phyloP scores from a whole-genome alignment of 30 jellyfish, hydroid and myxozoan species.

The Aurelia coerulea region DNA sequence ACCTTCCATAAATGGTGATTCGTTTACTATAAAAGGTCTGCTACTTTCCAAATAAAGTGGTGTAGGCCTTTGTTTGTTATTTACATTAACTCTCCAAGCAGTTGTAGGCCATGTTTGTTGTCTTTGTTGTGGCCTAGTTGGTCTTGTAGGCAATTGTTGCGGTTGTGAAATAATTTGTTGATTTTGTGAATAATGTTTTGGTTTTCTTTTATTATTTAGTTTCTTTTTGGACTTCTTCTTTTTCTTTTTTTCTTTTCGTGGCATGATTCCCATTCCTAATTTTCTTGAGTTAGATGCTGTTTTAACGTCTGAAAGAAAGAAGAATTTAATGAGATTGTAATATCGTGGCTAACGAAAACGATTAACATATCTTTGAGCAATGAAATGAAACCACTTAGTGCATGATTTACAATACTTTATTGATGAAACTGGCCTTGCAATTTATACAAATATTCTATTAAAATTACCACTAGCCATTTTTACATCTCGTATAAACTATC shows the following conservation, averaged over 20 bases:
- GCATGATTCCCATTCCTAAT: constrained; percentile 41
- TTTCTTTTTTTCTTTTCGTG: not conserved
- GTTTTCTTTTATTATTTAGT: not conserved
- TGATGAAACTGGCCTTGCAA: too few species aligned
- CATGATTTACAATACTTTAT: too few species aligned
- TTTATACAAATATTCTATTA: too few species aligned
- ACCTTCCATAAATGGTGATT: constrained; percentile 19
- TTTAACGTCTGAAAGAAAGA: constrained; percentile 19
- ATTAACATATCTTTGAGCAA: too few species aligned
- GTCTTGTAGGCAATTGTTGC: constrained; percentile 16
- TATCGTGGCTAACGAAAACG: not conserved
- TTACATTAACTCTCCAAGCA: constrained; percentile 12
- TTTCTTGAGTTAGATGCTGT: constrained; percentile 38
- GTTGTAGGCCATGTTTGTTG: constrained; percentile 24
- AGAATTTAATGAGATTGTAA: not conserved
- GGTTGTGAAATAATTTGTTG: constrained; percentile 10
- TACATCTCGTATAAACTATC: too few species aligned
- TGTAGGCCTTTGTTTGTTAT: not conserved
- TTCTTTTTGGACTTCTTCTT: not conserved
- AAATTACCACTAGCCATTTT: too few species aligned
- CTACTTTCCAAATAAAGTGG: not conserved
- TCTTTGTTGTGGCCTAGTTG: not conserved
- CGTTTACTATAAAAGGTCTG: not conserved
- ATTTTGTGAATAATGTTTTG: not conserved
- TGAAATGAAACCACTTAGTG: too few species aligned